phyloP scores from a whole-genome alignment of 2,113 vertebrate species.

The Orthonyx spaldingii region DNA sequence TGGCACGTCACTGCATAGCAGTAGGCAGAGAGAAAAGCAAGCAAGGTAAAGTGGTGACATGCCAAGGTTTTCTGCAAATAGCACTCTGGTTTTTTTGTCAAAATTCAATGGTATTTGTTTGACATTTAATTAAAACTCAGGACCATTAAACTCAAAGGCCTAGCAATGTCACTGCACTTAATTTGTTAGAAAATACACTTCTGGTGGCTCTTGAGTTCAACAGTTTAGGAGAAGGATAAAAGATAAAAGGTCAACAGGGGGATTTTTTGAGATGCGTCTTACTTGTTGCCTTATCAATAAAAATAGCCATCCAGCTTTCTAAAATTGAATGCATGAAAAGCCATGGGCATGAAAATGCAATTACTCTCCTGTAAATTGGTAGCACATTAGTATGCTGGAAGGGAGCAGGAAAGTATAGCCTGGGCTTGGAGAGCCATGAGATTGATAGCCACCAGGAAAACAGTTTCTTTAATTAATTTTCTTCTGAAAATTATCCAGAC shows the following conservation, averaged over 20 bases:
- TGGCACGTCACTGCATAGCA: not conserved
- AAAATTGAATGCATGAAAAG: slow-evolving; percentile 27
- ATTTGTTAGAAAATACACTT: slow-evolving; percentile 14
- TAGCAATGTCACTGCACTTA: slow-evolving; percentile 30
- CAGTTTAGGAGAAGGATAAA: not conserved
- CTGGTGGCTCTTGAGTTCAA: not conserved
- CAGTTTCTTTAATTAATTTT: slow-evolving; percentile 63
- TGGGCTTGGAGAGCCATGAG: slow-evolving; percentile 27
- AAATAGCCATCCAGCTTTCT: not conserved
- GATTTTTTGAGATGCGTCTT: slow-evolving; percentile 5
- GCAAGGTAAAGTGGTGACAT: not conserved
- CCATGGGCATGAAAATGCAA: slow-evolving; percentile 41
- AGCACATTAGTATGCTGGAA: slow-evolving; percentile 54
- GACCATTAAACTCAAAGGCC: slow-evolving; percentile 6
- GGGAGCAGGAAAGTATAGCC: not conserved
- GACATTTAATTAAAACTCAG: slow-evolving; percentile 66
- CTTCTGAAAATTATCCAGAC: slow-evolving; percentile 51
- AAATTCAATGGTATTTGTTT: slow-evolving; percentile 52
- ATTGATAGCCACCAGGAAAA: slow-evolving; percentile 65
- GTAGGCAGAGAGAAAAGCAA: not conserved
- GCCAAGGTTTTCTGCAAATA: slow-evolving; percentile 29
- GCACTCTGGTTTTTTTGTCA: slow-evolving; percentile 14
- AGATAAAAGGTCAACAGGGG: slow-evolving; percentile 23
- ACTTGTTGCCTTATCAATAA: slow-evolving; percentile 23
- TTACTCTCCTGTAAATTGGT: slow-evolving; percentile 44